These are phyloP conservation scores for Enoplosus armatus DNA, from an alignment of 2,797 vertebrate species.

Conservation along the genomic window DNA sequence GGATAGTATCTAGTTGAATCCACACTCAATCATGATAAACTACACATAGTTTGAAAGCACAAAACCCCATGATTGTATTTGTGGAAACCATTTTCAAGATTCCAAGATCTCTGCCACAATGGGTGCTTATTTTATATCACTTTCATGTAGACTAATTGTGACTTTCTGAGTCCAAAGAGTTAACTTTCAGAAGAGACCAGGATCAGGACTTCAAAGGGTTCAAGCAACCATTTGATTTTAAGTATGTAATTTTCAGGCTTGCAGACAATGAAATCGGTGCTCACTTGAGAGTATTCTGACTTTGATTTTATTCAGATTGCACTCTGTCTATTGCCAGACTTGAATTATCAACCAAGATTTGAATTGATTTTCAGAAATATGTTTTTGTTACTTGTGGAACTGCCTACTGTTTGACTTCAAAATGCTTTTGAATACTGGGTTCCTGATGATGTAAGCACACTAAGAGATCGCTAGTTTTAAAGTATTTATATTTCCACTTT, in stretches of 20 bases:
- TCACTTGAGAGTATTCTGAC: background rate
- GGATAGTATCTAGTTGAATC: background rate
- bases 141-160: background rate
- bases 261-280: background rate
- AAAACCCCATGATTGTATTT: background rate
- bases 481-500: background rate
- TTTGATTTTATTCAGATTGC: background rate
- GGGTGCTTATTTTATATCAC: background rate
- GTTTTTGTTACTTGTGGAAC: background rate
- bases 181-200: background rate
- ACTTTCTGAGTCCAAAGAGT: background rate
- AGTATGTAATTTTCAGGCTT: background rate
- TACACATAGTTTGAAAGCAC: background rate
- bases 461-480: background rate
- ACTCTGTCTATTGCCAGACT: background rate
- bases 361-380: constrained; percentile 16
- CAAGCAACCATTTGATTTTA: background rate
- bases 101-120: background rate
- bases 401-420: background rate
- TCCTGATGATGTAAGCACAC: background rate
- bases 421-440: background rate
- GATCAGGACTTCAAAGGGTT: background rate
- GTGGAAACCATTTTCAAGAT: background rate
- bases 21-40: background rate
- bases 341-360: constrained; percentile 3